Percentiles rank a stretch among this genome's conserved stretches.
Conservation (phyloP, 1,140 invertebrate genomes). For the Nasonia giraulti region DNA sequence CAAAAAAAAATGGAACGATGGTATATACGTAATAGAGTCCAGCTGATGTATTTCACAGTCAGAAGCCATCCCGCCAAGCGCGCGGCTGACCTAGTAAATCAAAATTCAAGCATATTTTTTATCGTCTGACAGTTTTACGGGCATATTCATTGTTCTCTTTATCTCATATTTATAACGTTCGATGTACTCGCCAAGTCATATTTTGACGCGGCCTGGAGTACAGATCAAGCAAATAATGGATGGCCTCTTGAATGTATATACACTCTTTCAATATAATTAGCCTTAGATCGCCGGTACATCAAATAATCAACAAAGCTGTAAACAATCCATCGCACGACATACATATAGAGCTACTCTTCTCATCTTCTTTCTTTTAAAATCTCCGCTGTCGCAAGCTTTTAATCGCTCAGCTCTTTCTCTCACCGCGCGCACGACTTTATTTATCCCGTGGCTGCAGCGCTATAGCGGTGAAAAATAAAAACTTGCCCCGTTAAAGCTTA, state of each 20-base stretch:
- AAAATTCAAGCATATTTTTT: conserved; percentile 26
- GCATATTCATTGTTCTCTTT: conserved; percentile 12
- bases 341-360: not conserved
- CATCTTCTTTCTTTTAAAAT: not conserved
- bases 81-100: conserved; percentile 33
- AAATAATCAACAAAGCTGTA: no score
- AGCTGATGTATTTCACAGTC: not conserved
- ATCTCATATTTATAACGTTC: conserved; percentile 32
- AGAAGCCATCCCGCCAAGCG: not conserved
- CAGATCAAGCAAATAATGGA: not conserved
- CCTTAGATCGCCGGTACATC: no score
- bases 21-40: not conserved
- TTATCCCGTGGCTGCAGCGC: not conserved
- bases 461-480: not conserved
- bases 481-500: not conserved
- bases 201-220: not conserved
- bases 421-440: no score
- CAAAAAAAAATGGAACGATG: not conserved
- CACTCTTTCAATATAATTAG: not conserved
- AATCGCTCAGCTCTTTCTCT: not conserved
- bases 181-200: not conserved
- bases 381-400: not conserved
- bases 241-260: not conserved
- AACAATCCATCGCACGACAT: not conserved
- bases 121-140: conserved; percentile 27